Evolutionary conservation across 2,888 invertebrate genomes (phyloP).

Genomic region (Elegia similella): DNA sequence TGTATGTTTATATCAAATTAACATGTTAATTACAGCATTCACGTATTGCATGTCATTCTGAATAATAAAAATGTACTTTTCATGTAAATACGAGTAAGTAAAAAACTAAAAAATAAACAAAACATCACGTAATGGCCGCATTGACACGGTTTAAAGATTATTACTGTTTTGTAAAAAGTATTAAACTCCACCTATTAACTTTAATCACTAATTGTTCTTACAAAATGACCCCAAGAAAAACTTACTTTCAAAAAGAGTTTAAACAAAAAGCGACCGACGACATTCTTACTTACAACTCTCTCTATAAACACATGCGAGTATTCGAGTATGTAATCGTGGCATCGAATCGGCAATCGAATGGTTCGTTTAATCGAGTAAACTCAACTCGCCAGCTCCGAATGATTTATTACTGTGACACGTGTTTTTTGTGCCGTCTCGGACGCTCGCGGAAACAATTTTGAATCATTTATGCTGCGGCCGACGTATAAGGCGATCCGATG

Average conservation of each 20-base stretch:
- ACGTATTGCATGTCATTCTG: neutral
- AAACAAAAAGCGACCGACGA: slow-evolving; percentile 62
- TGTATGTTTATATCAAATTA: no score
- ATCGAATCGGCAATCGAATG: slow-evolving; percentile 73
- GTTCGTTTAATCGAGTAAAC: slow-evolving; percentile 76
- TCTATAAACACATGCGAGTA: slow-evolving; percentile 59
- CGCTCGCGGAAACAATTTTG: slow-evolving; percentile 77
- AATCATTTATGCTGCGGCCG: slow-evolving; percentile 71
- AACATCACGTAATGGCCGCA: neutral
- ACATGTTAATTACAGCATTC: no score
- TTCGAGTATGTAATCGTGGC: slow-evolving; percentile 59
- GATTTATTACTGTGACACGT: slow-evolving; percentile 79
- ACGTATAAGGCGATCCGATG: slow-evolving; percentile 53
- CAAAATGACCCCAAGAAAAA: slow-evolving; percentile 23
- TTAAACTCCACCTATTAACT: slow-evolving; percentile 12
- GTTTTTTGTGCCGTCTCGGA: slow-evolving; percentile 65
- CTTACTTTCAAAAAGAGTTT: slow-evolving; percentile 37
- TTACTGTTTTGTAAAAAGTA: neutral
- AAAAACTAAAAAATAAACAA: neutral
- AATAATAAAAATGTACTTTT: neutral
- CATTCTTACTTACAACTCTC: slow-evolving; percentile 74
- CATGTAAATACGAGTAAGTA: neutral
- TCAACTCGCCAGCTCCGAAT: slow-evolving; percentile 64
- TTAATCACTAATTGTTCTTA: slow-evolving; percentile 17
- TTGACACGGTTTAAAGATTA: neutral